Percentiles rank a stretch among this genome's conserved stretches.
Evolutionary conservation across 2,113 vertebrate genomes (phyloP).

Genomic region (Cranoglanis bouderius): DNA sequence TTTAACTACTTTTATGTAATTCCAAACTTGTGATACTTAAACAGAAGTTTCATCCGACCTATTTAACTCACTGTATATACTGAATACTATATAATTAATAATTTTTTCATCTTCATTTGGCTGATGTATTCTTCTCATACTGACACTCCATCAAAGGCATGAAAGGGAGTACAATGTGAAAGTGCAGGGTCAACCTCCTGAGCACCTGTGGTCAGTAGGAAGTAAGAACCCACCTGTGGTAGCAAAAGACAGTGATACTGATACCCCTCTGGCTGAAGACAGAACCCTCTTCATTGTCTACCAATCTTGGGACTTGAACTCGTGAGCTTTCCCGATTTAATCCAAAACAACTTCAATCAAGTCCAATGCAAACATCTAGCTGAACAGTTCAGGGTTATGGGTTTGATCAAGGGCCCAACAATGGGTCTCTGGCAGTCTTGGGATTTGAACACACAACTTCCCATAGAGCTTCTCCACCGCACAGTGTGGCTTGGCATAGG

Average conservation of each 20-base stretch:
- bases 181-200: not conserved
- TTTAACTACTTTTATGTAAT: not conserved
- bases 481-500: slow-evolving; percentile 19
- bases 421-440: not conserved
- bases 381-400: not conserved
- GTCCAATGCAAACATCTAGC: slow-evolving; percentile 1
- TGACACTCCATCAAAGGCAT: not conserved
- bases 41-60: not conserved
- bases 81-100: not conserved
- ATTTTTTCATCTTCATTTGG: not conserved
- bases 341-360: not conserved
- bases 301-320: not conserved
- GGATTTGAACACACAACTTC: not conserved
- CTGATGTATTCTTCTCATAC: not conserved
- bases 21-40: not conserved
- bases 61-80: not conserved
- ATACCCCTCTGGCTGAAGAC: not conserved
- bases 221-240: not conserved
- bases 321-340: not conserved
- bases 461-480: not conserved
- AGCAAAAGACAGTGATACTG: not conserved
- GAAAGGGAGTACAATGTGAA: not conserved
- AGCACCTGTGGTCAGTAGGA: not conserved
- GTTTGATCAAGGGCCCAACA: slow-evolving; percentile 10
- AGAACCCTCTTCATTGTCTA: not conserved